Base-by-base conservation (phyloP, 2,113 vertebrate species). In the Meriones unguiculatus region DNA sequence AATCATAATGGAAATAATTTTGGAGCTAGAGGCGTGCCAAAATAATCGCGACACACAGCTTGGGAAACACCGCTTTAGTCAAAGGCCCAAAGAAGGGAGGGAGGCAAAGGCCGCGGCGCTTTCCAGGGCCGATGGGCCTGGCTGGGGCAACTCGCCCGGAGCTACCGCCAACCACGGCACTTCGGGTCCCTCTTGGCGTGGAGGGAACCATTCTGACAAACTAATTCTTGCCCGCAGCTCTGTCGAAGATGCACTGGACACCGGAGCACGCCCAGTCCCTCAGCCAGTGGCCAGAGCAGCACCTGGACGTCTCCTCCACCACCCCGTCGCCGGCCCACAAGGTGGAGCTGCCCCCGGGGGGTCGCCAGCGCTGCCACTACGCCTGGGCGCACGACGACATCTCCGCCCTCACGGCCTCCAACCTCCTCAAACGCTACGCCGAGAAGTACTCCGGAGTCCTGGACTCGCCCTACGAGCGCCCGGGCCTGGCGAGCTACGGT, bases 241-340 rank as follows among this genome's bases (percentile, higher is more conserved):
- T 99, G 98, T 99, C 98, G 98, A 99, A 99, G 99, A 99, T 99
- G 99, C 99, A 99, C 99, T 99, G 99, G 99, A 99, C 99, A 99
- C 99, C 99, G 98, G 99, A 99, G 99, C 99, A 99, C 99, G 99
- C 99, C 99, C 99, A 99, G 99, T 98, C 99, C 98, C 99, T 99
- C 98, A 99, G 99, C 99, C 99, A 99, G 99, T 99, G 99, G 99
- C 99, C 99, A 91, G 99, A 99, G 99, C 99, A 99, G 98, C 99
- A 99, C 99, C 99, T 99, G 97, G 99, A 99, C 24, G 99, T 99
- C 93, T 99, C 99, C 96, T 99, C 99, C 97, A 99, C 99, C 32
- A 99, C 99, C 89, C 99, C 99, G 30, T 99, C 99, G 0, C 99
- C 99, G 0, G 99, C 99, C 64, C 99, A 99, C 99, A 99, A 99